Evolutionary conservation across 2,113 vertebrate genomes (phyloP).

Genomic region (Corythornis vintsioides): DNA sequence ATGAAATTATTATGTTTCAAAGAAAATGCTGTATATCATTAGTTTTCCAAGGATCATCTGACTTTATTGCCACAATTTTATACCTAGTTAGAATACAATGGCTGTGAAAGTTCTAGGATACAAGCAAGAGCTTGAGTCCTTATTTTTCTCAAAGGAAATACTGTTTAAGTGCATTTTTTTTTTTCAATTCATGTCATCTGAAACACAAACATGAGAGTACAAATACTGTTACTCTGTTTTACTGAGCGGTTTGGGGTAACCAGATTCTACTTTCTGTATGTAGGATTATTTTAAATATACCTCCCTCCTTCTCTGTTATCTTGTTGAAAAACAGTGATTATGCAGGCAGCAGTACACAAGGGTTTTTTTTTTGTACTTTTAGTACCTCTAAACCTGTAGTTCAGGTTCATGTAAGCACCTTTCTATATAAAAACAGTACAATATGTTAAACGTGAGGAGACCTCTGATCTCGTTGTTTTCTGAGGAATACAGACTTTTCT

Average conservation of each 20-base stretch:
- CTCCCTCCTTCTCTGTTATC: constrained; percentile 38
- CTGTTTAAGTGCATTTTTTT: background rate
- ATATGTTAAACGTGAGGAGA: background rate
- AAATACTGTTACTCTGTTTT: background rate
- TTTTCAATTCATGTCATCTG: background rate
- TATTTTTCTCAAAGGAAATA: background rate
- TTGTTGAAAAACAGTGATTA: constrained; percentile 51
- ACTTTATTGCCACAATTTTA: background rate
- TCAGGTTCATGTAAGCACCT: background rate
- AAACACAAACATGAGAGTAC: background rate
- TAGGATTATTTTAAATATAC: constrained; percentile 30
- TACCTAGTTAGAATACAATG: background rate
- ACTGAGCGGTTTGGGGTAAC: background rate
- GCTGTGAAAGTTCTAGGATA: background rate
- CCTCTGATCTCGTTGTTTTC: background rate
- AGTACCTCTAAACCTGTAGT: constrained; percentile 9
- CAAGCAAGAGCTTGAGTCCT: background rate
- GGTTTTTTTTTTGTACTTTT: background rate
- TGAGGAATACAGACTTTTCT: background rate
- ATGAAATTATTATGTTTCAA: background rate
- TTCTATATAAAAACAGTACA: background rate
- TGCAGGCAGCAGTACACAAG: background rate
- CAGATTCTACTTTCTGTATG: background rate
- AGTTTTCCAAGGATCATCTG: background rate
- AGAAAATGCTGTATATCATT: background rate